Conservation (phyloP, 2,888 invertebrate genomes). For the Tenthredo livida region DNA sequence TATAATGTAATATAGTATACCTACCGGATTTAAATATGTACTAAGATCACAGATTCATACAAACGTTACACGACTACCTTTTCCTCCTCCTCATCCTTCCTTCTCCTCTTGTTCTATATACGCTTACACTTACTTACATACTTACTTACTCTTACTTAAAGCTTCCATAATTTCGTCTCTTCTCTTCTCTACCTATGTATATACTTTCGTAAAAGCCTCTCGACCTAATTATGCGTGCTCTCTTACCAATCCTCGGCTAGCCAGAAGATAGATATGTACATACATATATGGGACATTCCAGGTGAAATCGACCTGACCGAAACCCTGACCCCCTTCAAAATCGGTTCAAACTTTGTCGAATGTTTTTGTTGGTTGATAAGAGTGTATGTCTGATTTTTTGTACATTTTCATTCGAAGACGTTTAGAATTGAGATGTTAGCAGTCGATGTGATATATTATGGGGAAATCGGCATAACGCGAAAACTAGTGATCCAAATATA, state of each 20-base stretch:
- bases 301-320: no score
- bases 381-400: no score
- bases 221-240: constrained; percentile 49
- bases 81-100: background rate
- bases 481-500: no score
- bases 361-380: no score
- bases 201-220: constrained; percentile 28
- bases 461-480: no score
- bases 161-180: constrained; percentile 48
- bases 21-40: background rate
- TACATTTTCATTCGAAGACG: no score
- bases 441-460: no score
- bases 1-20: background rate
- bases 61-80: background rate
- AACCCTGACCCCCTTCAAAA: no score
- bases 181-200: constrained; percentile 12
- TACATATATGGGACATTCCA: no score
- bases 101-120: background rate
- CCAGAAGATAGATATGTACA: background rate
- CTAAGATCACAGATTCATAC: background rate
- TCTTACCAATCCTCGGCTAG: constrained; percentile 16
- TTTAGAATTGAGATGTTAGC: no score
- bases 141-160: constrained; percentile 45
- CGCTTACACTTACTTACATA: constrained; percentile 23
- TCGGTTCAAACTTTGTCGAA: no score